Conservation (phyloP, 2,888 invertebrate species). For the Eupithecia insigniata region DNA sequence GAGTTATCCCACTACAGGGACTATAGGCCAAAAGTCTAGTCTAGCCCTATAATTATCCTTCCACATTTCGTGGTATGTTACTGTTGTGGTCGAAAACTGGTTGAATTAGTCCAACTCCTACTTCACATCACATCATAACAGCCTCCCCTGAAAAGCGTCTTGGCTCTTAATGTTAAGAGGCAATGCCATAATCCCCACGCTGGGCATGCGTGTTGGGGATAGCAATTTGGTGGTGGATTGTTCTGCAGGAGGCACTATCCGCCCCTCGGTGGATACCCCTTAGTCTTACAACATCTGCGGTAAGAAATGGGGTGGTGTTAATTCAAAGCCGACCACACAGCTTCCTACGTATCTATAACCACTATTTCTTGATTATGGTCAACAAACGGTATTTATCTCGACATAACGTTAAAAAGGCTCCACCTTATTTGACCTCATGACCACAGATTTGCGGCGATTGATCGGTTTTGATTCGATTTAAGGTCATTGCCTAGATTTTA, state of each 20-base stretch:
- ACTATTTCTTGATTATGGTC: not conserved
- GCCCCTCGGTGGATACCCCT: too few relatives aligned
- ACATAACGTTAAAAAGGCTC: not conserved
- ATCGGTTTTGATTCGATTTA: slow-evolving; percentile 9
- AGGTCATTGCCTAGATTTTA: slow-evolving; percentile 21
- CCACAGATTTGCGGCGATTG: not conserved
- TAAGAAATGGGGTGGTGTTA: too few relatives aligned
- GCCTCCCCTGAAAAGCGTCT: too few relatives aligned
- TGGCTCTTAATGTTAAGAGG: too few relatives aligned
- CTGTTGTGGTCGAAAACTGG: not conserved
- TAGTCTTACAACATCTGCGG: too few relatives aligned
- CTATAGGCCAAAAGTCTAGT: not conserved
- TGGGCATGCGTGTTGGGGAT: too few relatives aligned
- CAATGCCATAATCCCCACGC: too few relatives aligned
- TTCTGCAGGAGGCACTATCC: too few relatives aligned
- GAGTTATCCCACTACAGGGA: not conserved
- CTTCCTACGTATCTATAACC: not conserved
- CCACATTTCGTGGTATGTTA: not conserved
- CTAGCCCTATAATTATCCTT: not conserved
- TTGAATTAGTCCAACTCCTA: not conserved
- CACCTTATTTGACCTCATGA: not conserved
- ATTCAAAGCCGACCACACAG: too few relatives aligned
- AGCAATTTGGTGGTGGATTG: too few relatives aligned
- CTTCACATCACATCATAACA: too few relatives aligned
- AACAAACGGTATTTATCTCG: not conserved